Percentiles rank a stretch among this genome's conserved stretches.
Evolutionary conservation across 1,140 invertebrate species (phyloP).

Genomic region (Atta cephalotes): DNA sequence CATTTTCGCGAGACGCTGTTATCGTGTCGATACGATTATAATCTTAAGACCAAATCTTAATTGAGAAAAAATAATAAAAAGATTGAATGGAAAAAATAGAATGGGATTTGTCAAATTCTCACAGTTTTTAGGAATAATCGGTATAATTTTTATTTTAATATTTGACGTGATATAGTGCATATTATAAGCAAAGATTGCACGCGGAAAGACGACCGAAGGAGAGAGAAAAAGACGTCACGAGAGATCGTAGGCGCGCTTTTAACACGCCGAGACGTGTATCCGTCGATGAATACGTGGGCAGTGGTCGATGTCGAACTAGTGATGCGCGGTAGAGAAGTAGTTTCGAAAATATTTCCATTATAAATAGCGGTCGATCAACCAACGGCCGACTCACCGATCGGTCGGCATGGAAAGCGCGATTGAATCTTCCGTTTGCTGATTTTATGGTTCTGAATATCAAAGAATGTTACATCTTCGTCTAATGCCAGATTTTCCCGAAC

Average conservation of each 20-base stretch:
- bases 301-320: slow-evolving; percentile 61
- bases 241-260: slow-evolving; percentile 74
- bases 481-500: not conserved
- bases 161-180: not conserved
- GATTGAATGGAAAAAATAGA: not conserved
- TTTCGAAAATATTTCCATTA: slow-evolving; percentile 85
- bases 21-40: not conserved
- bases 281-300: slow-evolving; percentile 75
- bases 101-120: not conserved
- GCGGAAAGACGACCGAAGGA: slow-evolving; percentile 13
- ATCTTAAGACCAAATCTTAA: not conserved
- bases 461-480: slow-evolving; percentile 21
- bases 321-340: slow-evolving; percentile 5
- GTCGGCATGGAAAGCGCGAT: slow-evolving; percentile 42
- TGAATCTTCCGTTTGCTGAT: slow-evolving; percentile 34
- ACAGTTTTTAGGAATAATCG: not conserved
- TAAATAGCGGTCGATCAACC: slow-evolving; percentile 81
- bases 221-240: slow-evolving; percentile 58
- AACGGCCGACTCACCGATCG: not conserved
- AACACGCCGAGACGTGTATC: slow-evolving; percentile 71
- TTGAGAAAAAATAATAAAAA: not conserved
- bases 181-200: not conserved
- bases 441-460: slow-evolving; percentile 48
- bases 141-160: slow-evolving; percentile 21
- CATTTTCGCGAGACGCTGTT: slow-evolving; percentile 40